phyloP scores from a whole-genome alignment of 2,888 invertebrate genomes.

The Parapristionchus giblindavisi region DNA sequence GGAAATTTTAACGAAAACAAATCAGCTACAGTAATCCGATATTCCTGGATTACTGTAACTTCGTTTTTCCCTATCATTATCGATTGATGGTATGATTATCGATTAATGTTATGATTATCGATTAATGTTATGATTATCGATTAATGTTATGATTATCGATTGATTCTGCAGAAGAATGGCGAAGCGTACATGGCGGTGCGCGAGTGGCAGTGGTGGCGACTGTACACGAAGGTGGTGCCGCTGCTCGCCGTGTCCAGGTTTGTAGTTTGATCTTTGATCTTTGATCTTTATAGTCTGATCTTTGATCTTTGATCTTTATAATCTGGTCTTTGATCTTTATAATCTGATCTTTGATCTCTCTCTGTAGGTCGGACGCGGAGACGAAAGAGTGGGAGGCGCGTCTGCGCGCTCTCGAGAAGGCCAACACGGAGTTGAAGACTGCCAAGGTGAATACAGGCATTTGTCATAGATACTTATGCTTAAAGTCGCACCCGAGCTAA shows the following conservation, averaged over 20 bases:
- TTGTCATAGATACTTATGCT: too few relatives aligned
- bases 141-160: neutral
- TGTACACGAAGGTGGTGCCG: conserved; percentile 89
- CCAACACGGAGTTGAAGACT: conserved; percentile 45
- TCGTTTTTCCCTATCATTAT: too few relatives aligned
- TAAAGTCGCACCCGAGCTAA: too few relatives aligned
- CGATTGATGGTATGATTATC: too few relatives aligned
- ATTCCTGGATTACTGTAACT: too few relatives aligned
- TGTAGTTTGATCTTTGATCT: conserved; percentile 24
- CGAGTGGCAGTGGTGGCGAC: conserved; percentile 93
- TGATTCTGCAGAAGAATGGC: conserved; percentile 49
- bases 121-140: neutral
- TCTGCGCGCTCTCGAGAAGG: conserved; percentile 47
- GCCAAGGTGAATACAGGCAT: too few relatives aligned
- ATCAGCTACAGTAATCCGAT: too few relatives aligned
- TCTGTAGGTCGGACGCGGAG: conserved; percentile 50
- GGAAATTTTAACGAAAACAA: too few relatives aligned
- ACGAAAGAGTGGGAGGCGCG: conserved; percentile 49
- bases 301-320: neutral
- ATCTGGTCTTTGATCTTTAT: neutral
- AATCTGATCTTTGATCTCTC: conserved; percentile 10
- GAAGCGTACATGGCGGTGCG: conserved; percentile 53
- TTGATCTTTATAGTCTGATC: neutral
- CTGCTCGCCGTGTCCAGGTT: conserved; percentile 77
- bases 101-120: neutral